Evolutionary conservation across 2,888 invertebrate genomes (phyloP).

Genomic region (Coleophora deauratella): DNA sequence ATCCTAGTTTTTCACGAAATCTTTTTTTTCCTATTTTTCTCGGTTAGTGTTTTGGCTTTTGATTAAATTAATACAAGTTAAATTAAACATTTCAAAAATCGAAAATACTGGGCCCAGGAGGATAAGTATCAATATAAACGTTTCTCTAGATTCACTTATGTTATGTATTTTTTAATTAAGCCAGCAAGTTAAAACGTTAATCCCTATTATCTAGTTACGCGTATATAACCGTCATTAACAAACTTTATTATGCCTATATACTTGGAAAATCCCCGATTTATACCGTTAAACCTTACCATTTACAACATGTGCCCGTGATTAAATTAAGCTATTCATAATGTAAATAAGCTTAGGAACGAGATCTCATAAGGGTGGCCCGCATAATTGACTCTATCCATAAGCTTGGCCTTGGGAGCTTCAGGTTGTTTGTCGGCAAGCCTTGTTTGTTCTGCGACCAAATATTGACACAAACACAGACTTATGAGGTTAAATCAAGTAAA

Average conservation of each 20-base stretch:
- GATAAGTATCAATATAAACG: too few species aligned
- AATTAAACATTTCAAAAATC: too few species aligned
- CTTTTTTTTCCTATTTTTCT: too few species aligned
- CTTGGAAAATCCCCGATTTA: neutral
- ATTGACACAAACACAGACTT: constrained; percentile 46
- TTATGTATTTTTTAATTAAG: too few species aligned
- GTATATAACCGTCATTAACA: too few species aligned
- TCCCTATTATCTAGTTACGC: too few species aligned
- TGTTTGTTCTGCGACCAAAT: constrained; percentile 41
- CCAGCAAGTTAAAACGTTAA: too few species aligned
- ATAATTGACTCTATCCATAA: constrained; percentile 41
- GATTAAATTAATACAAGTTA: too few species aligned
- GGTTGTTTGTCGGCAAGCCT: constrained; percentile 38
- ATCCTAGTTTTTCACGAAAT: too few species aligned
- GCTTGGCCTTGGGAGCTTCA: constrained; percentile 22
- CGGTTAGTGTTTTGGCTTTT: too few species aligned
- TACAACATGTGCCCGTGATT: neutral
- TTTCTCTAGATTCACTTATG: too few species aligned
- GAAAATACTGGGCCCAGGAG: too few species aligned
- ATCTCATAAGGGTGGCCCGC: constrained; percentile 8
- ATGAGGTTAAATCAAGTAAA: constrained; percentile 11
- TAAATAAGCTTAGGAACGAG: constrained; percentile 7
- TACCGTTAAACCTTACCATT: neutral
- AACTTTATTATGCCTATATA: neutral
- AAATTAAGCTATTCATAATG: constrained; percentile 6